Conservation (phyloP, 30 jellyfish, hydroid and myxozoan genomes). For the Haliclystus octoradiatus region DNA sequence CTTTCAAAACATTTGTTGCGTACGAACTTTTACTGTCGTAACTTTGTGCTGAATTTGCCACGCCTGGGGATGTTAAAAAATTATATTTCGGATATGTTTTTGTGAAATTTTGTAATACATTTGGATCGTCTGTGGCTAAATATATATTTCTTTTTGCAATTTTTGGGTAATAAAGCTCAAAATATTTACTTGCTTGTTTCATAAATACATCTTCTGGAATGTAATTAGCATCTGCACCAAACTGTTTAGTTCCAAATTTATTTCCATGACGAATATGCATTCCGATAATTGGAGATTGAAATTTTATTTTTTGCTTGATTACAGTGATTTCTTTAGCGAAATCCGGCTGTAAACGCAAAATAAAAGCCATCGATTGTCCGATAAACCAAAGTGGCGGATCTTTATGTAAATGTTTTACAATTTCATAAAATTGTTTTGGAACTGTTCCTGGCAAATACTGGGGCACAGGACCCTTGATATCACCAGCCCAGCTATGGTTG, state of each 20-base stretch:
- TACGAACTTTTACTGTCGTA: neutral
- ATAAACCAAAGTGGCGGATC: neutral
- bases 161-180: constrained; percentile 1
- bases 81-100: neutral
- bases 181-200: neutral
- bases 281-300: constrained; percentile 4
- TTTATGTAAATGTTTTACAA: neutral
- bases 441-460: neutral
- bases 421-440: neutral
- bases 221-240: constrained; percentile 4
- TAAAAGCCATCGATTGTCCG: neutral
- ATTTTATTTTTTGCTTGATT: neutral
- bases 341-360: neutral
- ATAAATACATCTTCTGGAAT: neutral
- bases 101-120: neutral
- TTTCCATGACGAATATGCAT: constrained; percentile 21
- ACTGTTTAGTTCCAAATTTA: neutral
- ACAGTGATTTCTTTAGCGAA: neutral
- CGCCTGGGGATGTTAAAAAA: neutral
- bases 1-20: neutral
- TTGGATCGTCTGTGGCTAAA: neutral
- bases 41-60: neutral
- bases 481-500: neutral
- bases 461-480: neutral
- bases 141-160: neutral